These are phyloP conservation scores for Macquaria ambigua DNA, from an alignment of 2,113 vertebrate genomes.

Conservation along the genomic window DNA sequence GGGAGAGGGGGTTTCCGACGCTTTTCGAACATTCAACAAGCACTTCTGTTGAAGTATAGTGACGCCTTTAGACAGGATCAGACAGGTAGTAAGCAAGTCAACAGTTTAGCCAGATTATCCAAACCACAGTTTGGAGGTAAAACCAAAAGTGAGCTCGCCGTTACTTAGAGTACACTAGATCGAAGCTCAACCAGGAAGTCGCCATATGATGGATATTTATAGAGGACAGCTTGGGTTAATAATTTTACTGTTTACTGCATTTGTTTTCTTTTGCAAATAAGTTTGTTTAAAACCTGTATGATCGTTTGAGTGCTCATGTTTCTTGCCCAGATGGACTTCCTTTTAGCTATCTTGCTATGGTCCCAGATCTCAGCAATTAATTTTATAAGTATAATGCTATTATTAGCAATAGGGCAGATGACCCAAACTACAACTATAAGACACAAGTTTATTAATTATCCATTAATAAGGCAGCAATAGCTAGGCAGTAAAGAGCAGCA, in stretches of 20 bases:
- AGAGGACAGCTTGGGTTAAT: not conserved
- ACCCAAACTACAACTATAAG: not conserved
- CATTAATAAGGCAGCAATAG: slow-evolving; percentile 15
- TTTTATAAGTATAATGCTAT: not conserved
- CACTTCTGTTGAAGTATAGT: not conserved
- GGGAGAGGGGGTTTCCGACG: not conserved
- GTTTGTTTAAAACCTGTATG: not conserved
- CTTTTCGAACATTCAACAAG: not conserved
- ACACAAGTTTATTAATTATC: not conserved
- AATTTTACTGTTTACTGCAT: not conserved
- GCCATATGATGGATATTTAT: not conserved
- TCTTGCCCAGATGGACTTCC: not conserved
- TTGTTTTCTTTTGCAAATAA: not conserved
- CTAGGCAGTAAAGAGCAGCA: slow-evolving; percentile 60
- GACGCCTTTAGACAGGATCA: not conserved
- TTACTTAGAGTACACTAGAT: not conserved
- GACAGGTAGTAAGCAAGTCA: not conserved
- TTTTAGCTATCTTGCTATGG: not conserved
- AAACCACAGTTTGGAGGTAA: not conserved
- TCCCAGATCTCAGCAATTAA: not conserved
- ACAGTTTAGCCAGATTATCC: not conserved
- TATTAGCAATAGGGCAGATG: not conserved
- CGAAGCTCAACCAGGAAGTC: not conserved
- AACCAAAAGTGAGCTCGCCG: not conserved
- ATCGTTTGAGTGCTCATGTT: not conserved